A percentile compares a stretch with the other conserved stretches of the same genome.
Conservation (phyloP, 2,797 vertebrate species). For the Erethizon dorsatum region DNA sequence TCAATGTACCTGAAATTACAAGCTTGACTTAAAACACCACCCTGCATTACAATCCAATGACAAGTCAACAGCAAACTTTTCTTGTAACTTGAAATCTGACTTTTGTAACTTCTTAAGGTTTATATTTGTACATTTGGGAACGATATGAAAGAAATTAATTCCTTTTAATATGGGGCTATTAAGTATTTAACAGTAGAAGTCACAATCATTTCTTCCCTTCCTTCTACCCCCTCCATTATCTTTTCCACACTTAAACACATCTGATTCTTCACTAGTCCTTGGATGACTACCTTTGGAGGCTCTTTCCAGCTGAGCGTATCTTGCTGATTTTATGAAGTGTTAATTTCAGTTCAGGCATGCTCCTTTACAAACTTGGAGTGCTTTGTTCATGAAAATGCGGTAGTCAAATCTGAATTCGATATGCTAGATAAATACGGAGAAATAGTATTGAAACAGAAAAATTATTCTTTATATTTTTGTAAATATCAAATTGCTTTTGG, state of each 20-base stretch:
- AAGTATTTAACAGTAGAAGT: not conserved
- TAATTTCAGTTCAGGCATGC: not conserved
- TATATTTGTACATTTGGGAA: not conserved
- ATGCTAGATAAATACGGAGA: not conserved
- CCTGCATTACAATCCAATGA: not conserved
- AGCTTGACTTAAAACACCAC: not conserved
- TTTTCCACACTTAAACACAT: not conserved
- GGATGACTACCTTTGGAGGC: no score
- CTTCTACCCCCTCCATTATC: rapidly evolving
- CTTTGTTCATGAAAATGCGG: not conserved
- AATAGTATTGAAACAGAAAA: not conserved
- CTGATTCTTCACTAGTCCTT: not conserved
- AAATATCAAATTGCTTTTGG: not conserved
- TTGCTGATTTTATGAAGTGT: not conserved
- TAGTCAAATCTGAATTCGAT: not conserved
- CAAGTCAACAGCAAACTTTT: not conserved
- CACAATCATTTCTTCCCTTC: not conserved
- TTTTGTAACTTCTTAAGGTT: not conserved
- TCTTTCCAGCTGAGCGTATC: not conserved
- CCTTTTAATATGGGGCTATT: not conserved
- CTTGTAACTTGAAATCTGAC: not conserved
- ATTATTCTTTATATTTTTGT: not conserved
- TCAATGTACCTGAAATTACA: not conserved
- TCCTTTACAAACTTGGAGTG: not conserved
- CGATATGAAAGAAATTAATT: not conserved